phyloP scores from a whole-genome alignment of 2,888 invertebrate species.

The Oxystoma pomonae region DNA sequence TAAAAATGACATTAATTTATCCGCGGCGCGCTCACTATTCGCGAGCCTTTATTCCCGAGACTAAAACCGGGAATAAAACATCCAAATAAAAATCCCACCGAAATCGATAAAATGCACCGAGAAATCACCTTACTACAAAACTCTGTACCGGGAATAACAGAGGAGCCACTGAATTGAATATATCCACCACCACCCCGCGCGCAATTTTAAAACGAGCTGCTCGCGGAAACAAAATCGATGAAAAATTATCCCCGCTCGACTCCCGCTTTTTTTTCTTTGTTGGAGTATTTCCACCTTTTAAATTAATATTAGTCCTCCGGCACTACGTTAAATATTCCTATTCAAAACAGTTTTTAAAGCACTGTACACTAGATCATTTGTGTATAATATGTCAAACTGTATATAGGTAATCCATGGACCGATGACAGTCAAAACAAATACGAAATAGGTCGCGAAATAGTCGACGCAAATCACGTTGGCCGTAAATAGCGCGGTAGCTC shows the following conservation, averaged over 20 bases:
- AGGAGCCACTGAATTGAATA: not conserved
- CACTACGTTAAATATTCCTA: too few species aligned
- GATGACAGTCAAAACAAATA: too few species aligned
- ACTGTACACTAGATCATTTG: too few species aligned
- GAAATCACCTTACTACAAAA: too few species aligned
- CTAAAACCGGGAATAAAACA: not conserved
- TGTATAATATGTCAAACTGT: too few species aligned
- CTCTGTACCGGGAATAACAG: not conserved
- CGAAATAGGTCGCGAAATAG: not conserved
- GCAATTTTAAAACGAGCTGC: slow-evolving; percentile 4
- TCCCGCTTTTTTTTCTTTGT: slow-evolving; percentile 4
- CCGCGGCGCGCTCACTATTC: not conserved
- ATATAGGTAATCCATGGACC: too few species aligned
- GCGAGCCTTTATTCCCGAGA: not conserved
- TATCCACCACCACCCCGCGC: not conserved
- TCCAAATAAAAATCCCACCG: not conserved
- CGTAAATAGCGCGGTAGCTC: not conserved
- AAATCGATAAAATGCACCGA: not conserved
- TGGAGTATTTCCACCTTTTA: too few species aligned
- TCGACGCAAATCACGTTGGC: not conserved
- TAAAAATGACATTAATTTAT: not conserved
- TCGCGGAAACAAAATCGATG: slow-evolving; percentile 26
- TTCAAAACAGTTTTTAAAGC: too few species aligned
- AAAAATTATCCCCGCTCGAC: slow-evolving; percentile 22
- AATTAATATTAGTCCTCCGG: too few species aligned